Base-by-base conservation (phyloP, 2,797 vertebrate genomes). In the Pterois miles region DNA sequence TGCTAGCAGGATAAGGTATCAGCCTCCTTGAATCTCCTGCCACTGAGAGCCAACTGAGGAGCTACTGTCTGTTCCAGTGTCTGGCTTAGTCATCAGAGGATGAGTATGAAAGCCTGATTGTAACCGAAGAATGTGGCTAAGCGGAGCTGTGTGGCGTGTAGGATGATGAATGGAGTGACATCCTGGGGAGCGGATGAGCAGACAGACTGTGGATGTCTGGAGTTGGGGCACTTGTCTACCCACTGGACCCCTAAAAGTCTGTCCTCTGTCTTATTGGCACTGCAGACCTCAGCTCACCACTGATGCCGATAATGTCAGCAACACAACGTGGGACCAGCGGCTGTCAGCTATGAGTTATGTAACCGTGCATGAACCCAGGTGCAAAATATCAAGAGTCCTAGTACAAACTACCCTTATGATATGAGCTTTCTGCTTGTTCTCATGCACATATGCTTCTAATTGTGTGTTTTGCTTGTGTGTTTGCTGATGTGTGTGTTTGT, bases 131-230 rank as follows among this genome's bases (percentile, higher is more conserved):
- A 91, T 82, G 86, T 48, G 58, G 64, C 83, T 68, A 31, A 88
- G 85, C 63, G n/a, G 70, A 80, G 82, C 85, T 65, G 81, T 57
- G 78, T 86, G 83, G 82, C 69, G 76, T 82, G 86, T 67, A 52
- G 75, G 76, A 93, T 94, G 94, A 94, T 94, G 86, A 88, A 95
- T 92, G 90, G 85, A 91, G 90, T 91, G 92, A 91, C 89, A 84
- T 88, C 83, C 82, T 56, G 76, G 85, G 86, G 82, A 89, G 85
- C 81, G 84, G 90, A 87, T 89, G 91, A 90, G 74, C 57, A 74
- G 82, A 87, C 85, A 83, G 79, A 81, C 77, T n/a, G 50, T 83
- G 36, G 64, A 86, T 78, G 86, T 91, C 89, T 91, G 83, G 81
- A 90, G 81, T 69, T 25, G 60, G 80, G 88, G 80, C 71, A 87